Base-by-base conservation (phyloP, 2,797 vertebrate species). In the Pseudomugil tenellus region DNA sequence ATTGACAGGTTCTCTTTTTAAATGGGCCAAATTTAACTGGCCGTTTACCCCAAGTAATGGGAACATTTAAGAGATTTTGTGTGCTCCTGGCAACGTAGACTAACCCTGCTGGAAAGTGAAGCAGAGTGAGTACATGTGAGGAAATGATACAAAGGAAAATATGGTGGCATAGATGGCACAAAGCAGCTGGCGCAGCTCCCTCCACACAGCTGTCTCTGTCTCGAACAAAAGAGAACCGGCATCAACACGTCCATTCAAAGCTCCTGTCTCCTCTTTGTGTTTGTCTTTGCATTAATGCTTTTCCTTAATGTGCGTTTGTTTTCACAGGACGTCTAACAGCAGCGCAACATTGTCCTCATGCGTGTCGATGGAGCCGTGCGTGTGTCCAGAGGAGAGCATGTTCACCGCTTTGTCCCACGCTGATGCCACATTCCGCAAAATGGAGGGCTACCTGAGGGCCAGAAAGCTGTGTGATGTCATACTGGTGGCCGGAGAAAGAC, bases 391-490 rank as follows among this genome's bases (percentile, higher is more conserved):
- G 89, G 97, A 99, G 85, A 95, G 80, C 8, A 74, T 95, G 92
- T 99, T 98, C 89, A 96, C 97, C 52, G 96, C 97, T 34, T 92
- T 96, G 87, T 96, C 97, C 84, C 98, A 99, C 0, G 96, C 97
- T 2, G 97, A 99, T 69, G 92, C 95, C 81, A 98, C 97, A 49
- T 97, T 98, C 93, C 95, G 95, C 80, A 97, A 96, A 90, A 99
- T 99, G 97, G 98, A 99, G 92, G 96, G 96, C 69, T 99, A 98
- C 88, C 90, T 99, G 76, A 95, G 95, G 84, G 94, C 95, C 70
- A 95, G 96, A 53, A 96, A 98, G 81, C 93, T 99, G 0, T 99
- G 98, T 70, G 98, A 99, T 56, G 97, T 99, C 66, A 93, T 96
- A 34, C 94, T 99, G 78, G 95, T 99, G 80, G 97, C 94, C 37